Percentiles rank a stretch among this genome's conserved stretches.
These are phyloP conservation scores for Heliconius hortense DNA, from an alignment of 2,888 invertebrate species.

Conservation along the genomic window DNA sequence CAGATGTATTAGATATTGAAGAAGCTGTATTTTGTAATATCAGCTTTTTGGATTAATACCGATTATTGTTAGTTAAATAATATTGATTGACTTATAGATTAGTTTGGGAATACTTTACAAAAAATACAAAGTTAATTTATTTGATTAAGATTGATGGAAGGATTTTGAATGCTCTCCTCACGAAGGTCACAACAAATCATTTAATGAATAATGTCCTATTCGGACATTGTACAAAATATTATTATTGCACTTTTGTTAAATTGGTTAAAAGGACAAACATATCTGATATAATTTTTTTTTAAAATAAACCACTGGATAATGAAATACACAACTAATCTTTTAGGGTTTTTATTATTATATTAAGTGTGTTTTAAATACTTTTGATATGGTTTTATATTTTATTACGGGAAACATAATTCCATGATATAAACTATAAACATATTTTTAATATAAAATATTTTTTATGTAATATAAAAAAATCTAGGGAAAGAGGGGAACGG, in stretches of 20 bases:
- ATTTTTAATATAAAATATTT: no score
- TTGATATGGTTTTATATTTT: no score
- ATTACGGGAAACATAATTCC: no score
- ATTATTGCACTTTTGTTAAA: neutral
- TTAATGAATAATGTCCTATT: neutral
- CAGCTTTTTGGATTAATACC: slow-evolving; percentile 42
- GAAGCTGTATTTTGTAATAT: slow-evolving; percentile 48
- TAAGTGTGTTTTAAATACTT: no score
- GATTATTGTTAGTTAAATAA: slow-evolving; percentile 16
- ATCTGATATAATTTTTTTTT: no score
- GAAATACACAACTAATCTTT: no score
- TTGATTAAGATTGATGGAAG: neutral
- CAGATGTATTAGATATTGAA: slow-evolving; percentile 58
- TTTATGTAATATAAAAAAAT: no score
- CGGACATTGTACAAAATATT: neutral
- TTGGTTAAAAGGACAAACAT: neutral
- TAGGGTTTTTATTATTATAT: no score
- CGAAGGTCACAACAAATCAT: neutral
- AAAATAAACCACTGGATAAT: no score
- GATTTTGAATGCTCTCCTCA: neutral
- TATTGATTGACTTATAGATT: slow-evolving; percentile 6
- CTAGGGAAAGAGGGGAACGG: no score
- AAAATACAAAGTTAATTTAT: neutral
- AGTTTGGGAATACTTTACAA: neutral
- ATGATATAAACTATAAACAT: no score